Percentiles rank a stretch among this genome's conserved stretches.
Conservation (phyloP, 1,140 invertebrate genomes). For the Aphelenchoides fujianensis region DNA sequence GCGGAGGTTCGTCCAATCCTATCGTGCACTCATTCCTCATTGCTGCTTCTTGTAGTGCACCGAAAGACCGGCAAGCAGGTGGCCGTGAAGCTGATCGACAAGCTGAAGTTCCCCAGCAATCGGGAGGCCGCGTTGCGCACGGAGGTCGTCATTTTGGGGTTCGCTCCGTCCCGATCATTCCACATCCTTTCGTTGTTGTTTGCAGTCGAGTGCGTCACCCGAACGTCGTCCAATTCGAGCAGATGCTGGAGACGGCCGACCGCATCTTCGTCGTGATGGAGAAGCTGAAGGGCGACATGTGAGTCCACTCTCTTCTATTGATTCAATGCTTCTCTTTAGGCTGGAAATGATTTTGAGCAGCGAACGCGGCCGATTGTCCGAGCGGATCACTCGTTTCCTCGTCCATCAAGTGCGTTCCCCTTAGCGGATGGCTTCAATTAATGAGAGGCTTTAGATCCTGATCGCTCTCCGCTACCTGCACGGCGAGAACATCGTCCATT, state of each 20-base stretch:
- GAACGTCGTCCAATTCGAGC: constrained; percentile 70
- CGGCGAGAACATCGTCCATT: constrained; percentile 75
- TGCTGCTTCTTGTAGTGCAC: no score
- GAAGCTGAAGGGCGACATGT: constrained; percentile 80
- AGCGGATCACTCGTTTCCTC: constrained; percentile 90
- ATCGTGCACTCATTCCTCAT: no score
- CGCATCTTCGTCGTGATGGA: constrained; percentile 70
- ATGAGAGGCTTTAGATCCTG: constrained; percentile 77
- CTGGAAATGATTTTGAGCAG: constrained; percentile 97
- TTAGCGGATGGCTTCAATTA: constrained; percentile 23
- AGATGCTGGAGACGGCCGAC: constrained; percentile 97
- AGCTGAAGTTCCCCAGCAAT: constrained; percentile 93
- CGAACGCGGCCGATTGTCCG: constrained; percentile 80
- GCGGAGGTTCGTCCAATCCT: no score
- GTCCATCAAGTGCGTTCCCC: constrained; percentile 76
- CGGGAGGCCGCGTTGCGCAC: constrained; percentile 97
- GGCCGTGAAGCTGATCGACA: constrained; percentile 94
- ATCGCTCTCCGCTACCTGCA: constrained; percentile 95
- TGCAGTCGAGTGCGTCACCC: constrained; percentile 59
- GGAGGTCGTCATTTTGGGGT: constrained; percentile 93
- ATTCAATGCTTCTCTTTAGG: no score
- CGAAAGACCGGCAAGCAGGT: constrained; percentile 78
- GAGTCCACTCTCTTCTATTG: no score
- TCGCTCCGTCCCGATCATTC: no score
- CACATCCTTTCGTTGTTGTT: no score